Conservation (phyloP, 2,888 invertebrate genomes). For the Escarpia spicata region DNA sequence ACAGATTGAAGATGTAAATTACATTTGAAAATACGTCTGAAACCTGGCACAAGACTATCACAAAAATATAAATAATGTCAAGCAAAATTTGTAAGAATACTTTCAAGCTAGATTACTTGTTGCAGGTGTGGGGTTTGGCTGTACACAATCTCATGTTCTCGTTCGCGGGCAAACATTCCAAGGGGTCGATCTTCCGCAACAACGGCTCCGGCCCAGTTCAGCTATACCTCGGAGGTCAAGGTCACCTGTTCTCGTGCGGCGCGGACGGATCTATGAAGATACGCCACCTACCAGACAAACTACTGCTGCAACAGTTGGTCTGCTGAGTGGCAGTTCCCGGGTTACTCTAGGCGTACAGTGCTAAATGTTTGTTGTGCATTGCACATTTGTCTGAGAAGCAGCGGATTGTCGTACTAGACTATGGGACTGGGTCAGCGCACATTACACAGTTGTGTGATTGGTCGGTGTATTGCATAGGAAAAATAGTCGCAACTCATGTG, state of each 20-base stretch:
- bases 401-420: too few relatives aligned
- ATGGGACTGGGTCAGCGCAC: too few relatives aligned
- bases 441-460: too few relatives aligned
- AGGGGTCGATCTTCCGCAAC: slow-evolving; percentile 92
- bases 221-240: slow-evolving; percentile 87
- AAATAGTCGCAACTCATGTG: too few relatives aligned
- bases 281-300: slow-evolving; percentile 65
- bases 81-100: not conserved
- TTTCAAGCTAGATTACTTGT: not conserved
- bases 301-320: not conserved
- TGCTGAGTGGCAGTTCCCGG: not conserved
- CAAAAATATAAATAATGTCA: not conserved
- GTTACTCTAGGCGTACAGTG: not conserved
- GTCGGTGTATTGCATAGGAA: too few relatives aligned
- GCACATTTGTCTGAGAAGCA: too few relatives aligned
- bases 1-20: too few relatives aligned
- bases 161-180: slow-evolving; percentile 92
- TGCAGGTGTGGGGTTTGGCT: slow-evolving; percentile 82
- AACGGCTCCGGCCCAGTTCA: slow-evolving; percentile 89
- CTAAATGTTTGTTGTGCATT: too few relatives aligned
- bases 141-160: slow-evolving; percentile 87
- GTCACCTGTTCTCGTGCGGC: slow-evolving; percentile 95
- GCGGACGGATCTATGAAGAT: slow-evolving; percentile 99
- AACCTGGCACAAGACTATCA: slow-evolving; percentile 25
- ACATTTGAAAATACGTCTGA: too few relatives aligned